These are phyloP conservation scores for Drosophila sturtevanti DNA, from an alignment of 1,140 invertebrate species.

Conservation along the genomic window DNA sequence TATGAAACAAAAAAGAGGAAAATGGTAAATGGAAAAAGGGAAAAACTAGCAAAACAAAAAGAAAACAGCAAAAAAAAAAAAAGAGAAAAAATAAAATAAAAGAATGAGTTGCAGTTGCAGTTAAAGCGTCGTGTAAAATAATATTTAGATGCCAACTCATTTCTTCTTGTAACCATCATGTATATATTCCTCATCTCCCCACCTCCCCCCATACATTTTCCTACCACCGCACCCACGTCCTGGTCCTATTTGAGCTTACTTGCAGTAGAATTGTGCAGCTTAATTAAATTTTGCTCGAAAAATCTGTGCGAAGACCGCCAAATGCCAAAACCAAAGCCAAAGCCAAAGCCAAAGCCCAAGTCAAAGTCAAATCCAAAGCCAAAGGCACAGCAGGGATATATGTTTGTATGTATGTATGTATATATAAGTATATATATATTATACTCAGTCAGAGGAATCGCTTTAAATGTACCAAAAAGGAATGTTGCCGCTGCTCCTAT, in stretches of 20 bases:
- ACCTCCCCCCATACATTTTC: too few relatives aligned
- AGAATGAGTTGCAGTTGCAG: slow-evolving; percentile 50
- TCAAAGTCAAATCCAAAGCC: slow-evolving; percentile 34
- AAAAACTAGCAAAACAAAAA: not conserved
- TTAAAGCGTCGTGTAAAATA: slow-evolving; percentile 79
- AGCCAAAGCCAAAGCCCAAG: slow-evolving; percentile 46
- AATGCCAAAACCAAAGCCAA: slow-evolving; percentile 44
- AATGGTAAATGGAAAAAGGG: not conserved
- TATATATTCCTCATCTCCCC: too few relatives aligned
- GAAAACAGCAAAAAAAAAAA: not conserved
- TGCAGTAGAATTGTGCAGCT: slow-evolving; percentile 44
- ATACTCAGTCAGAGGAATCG: slow-evolving; percentile 11
- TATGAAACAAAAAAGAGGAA: slow-evolving; percentile 37
- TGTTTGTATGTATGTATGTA: too few relatives aligned
- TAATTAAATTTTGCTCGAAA: slow-evolving; percentile 72
- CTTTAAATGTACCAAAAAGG: too few relatives aligned
- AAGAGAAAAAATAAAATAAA: not conserved
- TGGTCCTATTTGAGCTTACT: not conserved
- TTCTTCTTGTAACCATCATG: too few relatives aligned
- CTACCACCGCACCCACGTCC: too few relatives aligned
- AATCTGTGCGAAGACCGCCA: slow-evolving; percentile 62
- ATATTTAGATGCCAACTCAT: slow-evolving; percentile 70
- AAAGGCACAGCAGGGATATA: slow-evolving; percentile 30
- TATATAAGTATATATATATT: too few relatives aligned
- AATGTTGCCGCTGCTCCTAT: too few relatives aligned